Percentiles rank a stretch among this genome's conserved stretches.
phyloP scores from a whole-genome alignment of 2,888 invertebrate genomes.

The Oasisia sp. region DNA sequence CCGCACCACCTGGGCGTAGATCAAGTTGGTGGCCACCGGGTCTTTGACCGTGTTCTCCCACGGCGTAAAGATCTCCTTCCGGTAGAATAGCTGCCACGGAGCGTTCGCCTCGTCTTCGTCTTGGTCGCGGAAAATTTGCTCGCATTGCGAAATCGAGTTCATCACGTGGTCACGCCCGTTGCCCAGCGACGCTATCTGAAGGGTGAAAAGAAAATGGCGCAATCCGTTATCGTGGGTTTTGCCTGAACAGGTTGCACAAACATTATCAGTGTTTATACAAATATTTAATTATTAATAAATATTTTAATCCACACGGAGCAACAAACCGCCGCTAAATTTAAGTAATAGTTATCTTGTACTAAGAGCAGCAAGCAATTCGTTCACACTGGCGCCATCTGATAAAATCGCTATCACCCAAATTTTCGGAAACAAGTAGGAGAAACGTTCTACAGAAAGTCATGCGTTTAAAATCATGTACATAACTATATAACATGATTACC shows the following conservation, averaged over 20 bases:
- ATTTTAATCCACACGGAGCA: too few relatives aligned
- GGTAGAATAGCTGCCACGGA: not conserved
- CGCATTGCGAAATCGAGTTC: conserved; percentile 48
- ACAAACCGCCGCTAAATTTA: too few relatives aligned
- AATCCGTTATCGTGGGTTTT: not conserved
- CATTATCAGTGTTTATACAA: too few relatives aligned
- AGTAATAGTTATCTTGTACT: too few relatives aligned
- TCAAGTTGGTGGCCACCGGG: conserved; percentile 30
- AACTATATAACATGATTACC: too few relatives aligned
- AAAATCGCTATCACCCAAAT: too few relatives aligned
- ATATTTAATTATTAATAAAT: too few relatives aligned
- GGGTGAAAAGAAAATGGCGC: not conserved
- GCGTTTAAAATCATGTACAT: too few relatives aligned
- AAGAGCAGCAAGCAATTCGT: too few relatives aligned
- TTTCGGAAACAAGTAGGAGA: too few relatives aligned
- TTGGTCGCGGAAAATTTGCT: conserved; percentile 36
- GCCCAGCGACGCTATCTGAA: conserved; percentile 45
- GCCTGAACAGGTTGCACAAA: not conserved
- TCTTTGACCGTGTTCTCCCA: conserved; percentile 29
- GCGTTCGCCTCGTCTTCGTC: not conserved
- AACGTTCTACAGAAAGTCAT: too few relatives aligned
- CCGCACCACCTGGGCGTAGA: conserved; percentile 32
- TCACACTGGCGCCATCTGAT: too few relatives aligned
- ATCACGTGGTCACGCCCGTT: conserved; percentile 46
- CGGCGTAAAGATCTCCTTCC: conserved; percentile 31